These are phyloP conservation scores for Cebus imitator DNA, from an alignment of 2,113 vertebrate genomes.

Conservation along the genomic window DNA sequence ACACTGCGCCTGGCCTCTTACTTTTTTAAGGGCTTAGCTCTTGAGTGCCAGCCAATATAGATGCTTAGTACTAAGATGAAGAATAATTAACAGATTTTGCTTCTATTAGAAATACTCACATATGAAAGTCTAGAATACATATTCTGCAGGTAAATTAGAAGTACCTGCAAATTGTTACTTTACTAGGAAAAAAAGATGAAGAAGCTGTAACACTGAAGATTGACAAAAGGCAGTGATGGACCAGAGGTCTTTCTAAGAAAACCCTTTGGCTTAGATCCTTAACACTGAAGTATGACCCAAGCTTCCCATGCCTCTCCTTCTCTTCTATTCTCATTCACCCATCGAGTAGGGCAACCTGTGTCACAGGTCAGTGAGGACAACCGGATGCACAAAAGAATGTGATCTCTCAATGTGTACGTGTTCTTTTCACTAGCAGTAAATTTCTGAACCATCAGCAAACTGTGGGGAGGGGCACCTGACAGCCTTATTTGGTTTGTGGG, in stretches of 20 bases:
- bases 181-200: background rate
- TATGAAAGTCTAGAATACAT: background rate
- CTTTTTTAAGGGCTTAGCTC: background rate
- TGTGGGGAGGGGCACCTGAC: background rate
- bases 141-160: slow-evolving; percentile 4
- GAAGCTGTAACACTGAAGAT: background rate
- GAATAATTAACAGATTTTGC: background rate
- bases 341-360: background rate
- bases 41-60: background rate
- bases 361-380: background rate
- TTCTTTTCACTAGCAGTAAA: background rate
- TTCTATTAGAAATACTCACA: background rate
- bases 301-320: background rate
- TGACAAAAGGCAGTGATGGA: background rate
- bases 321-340: background rate
- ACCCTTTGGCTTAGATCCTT: background rate
- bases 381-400: background rate
- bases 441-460: background rate
- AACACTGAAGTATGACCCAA: background rate
- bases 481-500: background rate
- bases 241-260: background rate
- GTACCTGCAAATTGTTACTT: background rate
- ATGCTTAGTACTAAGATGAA: background rate
- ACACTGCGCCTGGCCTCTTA: background rate
- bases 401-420: background rate